A percentile compares a stretch with the other conserved stretches of the same genome.
These are phyloP conservation scores for Elanus axillaris DNA, from an alignment of 2,113 vertebrate genomes.

Conservation along the genomic window DNA sequence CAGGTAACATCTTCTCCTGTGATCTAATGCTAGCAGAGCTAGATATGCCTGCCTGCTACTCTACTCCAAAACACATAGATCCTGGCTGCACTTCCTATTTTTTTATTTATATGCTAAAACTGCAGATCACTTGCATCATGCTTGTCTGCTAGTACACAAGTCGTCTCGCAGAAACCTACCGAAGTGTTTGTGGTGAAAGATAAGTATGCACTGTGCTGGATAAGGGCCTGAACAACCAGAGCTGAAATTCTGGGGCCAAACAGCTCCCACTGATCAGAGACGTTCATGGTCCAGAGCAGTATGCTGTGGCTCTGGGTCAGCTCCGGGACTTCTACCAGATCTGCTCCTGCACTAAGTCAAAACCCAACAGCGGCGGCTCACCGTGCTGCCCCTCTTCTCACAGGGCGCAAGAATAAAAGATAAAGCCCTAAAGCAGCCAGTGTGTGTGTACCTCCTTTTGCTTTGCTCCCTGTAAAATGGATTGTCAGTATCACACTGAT, in stretches of 20 bases:
- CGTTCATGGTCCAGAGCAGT: not conserved
- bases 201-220: not conserved
- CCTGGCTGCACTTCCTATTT: not conserved
- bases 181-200: not conserved
- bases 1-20: not conserved
- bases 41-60: not conserved
- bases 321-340: not conserved
- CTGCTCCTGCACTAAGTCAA: not conserved
- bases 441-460: not conserved
- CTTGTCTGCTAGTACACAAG: fast-evolving
- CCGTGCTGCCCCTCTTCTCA: not conserved
- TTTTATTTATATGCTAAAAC: not conserved
- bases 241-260: not conserved
- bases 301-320: not conserved
- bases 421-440: not conserved
- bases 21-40: not conserved
- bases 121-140: not conserved
- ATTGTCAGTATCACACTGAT: not conserved
- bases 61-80: not conserved
- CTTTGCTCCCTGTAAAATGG: not conserved
- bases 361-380: not conserved
- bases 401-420: not conserved
- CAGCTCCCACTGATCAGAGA: not conserved
- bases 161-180: not conserved
- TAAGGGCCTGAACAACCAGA: not conserved